Evolutionary conservation across 2,797 vertebrate genomes (phyloP).

Genomic region (Propithecus deckenii): DNA sequence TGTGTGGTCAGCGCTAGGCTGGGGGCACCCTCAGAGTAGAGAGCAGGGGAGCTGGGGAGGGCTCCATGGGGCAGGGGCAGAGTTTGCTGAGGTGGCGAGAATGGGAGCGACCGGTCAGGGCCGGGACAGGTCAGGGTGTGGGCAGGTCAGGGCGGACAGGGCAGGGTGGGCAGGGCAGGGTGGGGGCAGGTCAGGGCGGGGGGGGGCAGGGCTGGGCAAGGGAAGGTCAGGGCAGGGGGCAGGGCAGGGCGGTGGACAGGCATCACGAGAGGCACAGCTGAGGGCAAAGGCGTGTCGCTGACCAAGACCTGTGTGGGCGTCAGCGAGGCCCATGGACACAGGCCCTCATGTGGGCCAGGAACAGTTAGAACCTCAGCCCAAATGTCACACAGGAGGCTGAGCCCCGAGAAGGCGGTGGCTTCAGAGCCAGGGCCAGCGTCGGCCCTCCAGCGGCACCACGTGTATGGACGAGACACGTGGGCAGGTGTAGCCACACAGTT

Average conservation of each 20-base stretch:
- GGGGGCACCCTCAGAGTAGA: background rate
- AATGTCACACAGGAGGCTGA: background rate
- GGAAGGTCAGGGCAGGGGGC: too few relatives aligned
- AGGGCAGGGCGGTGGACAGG: too few relatives aligned
- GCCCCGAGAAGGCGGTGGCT: background rate
- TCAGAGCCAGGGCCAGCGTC: background rate
- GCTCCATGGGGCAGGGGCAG: background rate
- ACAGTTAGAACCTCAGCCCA: background rate
- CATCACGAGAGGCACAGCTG: background rate
- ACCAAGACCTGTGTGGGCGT: background rate
- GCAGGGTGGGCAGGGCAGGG: too few relatives aligned
- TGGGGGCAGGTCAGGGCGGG: too few relatives aligned
- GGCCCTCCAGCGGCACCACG: fast-evolving
- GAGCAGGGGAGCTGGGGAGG: background rate
- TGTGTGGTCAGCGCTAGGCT: fast-evolving
- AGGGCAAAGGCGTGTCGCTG: fast-evolving
- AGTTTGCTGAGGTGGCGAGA: background rate
- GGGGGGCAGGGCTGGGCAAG: too few relatives aligned
- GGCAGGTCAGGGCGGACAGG: too few relatives aligned
- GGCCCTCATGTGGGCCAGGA: background rate
- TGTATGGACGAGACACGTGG: fast-evolving
- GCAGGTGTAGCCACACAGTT: fast-evolving
- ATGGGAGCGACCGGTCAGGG: background rate
- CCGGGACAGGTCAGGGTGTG: background rate
- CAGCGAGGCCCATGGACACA: fast-evolving